Evolutionary conservation across 2,113 vertebrate species (phyloP), one percentile per base, ranked within the genome.

Genomic region (Megalops atlanticus): DNA sequence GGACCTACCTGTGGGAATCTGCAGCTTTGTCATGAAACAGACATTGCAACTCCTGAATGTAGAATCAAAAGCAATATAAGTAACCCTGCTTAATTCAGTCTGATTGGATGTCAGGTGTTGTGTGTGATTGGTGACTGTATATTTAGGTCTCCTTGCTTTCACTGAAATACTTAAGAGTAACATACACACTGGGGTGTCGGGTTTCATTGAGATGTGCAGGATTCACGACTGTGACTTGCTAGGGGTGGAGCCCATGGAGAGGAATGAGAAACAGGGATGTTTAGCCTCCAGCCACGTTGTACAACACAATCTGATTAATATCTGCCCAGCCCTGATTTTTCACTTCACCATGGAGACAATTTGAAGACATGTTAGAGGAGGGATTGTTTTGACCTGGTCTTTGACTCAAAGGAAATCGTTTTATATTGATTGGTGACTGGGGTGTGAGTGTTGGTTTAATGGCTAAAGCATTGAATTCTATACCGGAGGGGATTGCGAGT

Each of bases 61-160:
- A 45, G 43, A 45, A 45, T 6, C 43, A 45, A 45, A 14, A 45
- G 14, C 7, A 45, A 45, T 10, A 45, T 6, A 6, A 45, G 14
- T 45, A 45, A 45, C 14, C 43, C 14, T 14, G 14, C 7, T 14
- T 45, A 14, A 8, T 68, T 68, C n/a, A 68, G 24, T 24, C n/a
- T 8, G 33, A 47, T 76, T 76, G 8, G 16, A 36, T 36, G 39
- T 7, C 54, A 16, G n/a, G 54, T 64, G 40, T 33, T 31, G 36
- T 36, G 33, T 33, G 31, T 16, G 8, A 33, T 79, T 68, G 12
- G 39, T 71, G 8, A n/a, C 72, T 79, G 15, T 79, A 36, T 49
- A 47, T 71, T 71, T 68, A 79, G 47, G 64, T 33, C 40, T 69
- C 21, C 70, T 72, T 72, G 52, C 7, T 18, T 43, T 64, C n/a